Base-by-base conservation (phyloP, 2,797 vertebrate genomes). In the Anguilla megastoma region DNA sequence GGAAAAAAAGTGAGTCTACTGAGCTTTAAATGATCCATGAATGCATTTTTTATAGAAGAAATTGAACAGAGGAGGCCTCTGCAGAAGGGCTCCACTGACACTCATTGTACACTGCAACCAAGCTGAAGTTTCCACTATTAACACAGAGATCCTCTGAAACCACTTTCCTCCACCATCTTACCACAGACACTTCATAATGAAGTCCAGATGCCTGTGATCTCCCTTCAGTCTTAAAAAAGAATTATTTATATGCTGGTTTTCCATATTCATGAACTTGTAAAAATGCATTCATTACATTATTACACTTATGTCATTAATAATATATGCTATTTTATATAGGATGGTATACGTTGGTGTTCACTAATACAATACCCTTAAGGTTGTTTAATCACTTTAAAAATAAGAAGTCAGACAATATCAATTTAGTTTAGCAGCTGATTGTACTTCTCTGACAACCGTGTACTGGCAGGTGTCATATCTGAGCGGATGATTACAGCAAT, bases 201-300 rank as follows among this genome's bases (percentile, higher is more conserved):
- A 90, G 63, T 92, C 91, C 90, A 91, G 86, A 91, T 89, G 91
- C 88, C 52, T 85, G 54, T 74, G 63, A 87, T 88, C 84, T 85
- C 85, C 63, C 52, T 91, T 90, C 86, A 91, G 90, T 92, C 91
- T 93, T 92, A 88, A 94, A 92, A 93, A 94, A 93, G 90, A 95
- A 95, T 94, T 91, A 95, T 95, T 94, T 56, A 94, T 93, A 90
- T 89, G 80, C 83, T 86, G 89, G 54, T 89, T 90, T 86, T 91
- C 79, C 90, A 93, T 92, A 93, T 95, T 94, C 91, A 92, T 92
- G 89, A 95, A 90, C 87, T 91, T 88, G 87, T 88, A 88, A 88
- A 45, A 94, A 86, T 88, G 90, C 90, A 91, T 90, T 90, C 74
- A 89, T 91, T 92, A 91, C 89, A 90, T 92, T 93, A 92, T 89